These are phyloP conservation scores for Hirtodrosophila alboralis DNA, from an alignment of 2,888 invertebrate species.

Conservation along the genomic window DNA sequence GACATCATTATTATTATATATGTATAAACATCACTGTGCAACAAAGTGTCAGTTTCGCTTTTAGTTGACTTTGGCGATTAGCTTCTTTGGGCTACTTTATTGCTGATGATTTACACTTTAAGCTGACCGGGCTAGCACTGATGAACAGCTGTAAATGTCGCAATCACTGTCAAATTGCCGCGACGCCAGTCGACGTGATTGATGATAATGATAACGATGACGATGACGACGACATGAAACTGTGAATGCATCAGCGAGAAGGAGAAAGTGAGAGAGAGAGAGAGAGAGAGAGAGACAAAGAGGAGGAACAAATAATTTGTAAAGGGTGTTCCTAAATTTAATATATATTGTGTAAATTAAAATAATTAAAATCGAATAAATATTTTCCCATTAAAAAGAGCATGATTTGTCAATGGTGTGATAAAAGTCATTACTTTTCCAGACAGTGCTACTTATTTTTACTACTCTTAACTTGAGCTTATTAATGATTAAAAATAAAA, in stretches of 20 bases:
- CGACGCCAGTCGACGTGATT: slow-evolving; percentile 47
- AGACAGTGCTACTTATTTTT: no score
- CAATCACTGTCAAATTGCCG: slow-evolving; percentile 73
- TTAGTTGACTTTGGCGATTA: slow-evolving; percentile 33
- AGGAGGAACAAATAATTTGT: not conserved
- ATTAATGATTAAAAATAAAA: no score
- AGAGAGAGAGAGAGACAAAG: slow-evolving; percentile 1
- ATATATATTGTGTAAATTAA: no score
- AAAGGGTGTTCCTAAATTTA: no score
- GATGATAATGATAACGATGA: slow-evolving; percentile 64
- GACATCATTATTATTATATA: slow-evolving; percentile 21
- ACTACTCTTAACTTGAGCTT: no score
- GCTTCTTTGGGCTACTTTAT: slow-evolving; percentile 27
- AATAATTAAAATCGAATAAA: no score
- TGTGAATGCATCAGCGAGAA: no score
- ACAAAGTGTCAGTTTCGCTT: slow-evolving; percentile 12
- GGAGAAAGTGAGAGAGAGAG: not conserved
- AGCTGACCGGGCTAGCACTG: slow-evolving; percentile 40
- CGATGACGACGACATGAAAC: slow-evolving; percentile 4
- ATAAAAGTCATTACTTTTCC: no score
- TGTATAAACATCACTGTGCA: slow-evolving; percentile 1
- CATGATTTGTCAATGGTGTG: no score
- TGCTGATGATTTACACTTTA: slow-evolving; percentile 35
- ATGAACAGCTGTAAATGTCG: slow-evolving; percentile 75
- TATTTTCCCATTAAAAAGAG: no score